These are phyloP conservation scores for Hylia prasina DNA, from an alignment of 2,113 vertebrate species.

Conservation along the genomic window DNA sequence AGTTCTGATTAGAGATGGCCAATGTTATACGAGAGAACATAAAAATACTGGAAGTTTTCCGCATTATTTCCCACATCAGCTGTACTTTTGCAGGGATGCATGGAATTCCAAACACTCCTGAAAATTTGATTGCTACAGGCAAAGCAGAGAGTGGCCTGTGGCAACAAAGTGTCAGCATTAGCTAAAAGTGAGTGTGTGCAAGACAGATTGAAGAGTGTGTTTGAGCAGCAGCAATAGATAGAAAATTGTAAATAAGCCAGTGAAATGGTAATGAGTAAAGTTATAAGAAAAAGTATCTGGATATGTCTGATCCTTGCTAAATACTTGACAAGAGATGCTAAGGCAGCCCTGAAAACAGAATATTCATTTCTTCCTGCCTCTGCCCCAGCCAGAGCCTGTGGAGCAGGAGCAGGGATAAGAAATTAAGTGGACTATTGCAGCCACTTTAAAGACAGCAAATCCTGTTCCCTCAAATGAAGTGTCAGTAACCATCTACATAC, in stretches of 20 bases:
- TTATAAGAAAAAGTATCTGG: background rate
- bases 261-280: background rate
- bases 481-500: background rate
- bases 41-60: background rate
- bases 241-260: background rate
- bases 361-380: background rate
- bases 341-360: background rate
- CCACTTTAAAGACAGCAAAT: background rate
- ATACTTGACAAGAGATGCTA: background rate
- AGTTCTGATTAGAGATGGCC: background rate
- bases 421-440: background rate
- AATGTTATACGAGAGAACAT: background rate
- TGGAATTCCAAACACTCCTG: background rate
- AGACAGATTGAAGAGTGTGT: background rate
- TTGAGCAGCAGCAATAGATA: background rate
- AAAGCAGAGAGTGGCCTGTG: background rate
- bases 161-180: accelerated
- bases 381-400: background rate
- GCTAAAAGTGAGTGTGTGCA: background rate
- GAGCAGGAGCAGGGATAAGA: background rate
- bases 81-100: background rate
- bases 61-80: background rate
- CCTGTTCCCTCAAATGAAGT: background rate
- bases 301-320: background rate
- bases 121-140: background rate